phyloP scores from a whole-genome alignment of 2,113 vertebrate species.

The Pygoscelis adeliae region DNA sequence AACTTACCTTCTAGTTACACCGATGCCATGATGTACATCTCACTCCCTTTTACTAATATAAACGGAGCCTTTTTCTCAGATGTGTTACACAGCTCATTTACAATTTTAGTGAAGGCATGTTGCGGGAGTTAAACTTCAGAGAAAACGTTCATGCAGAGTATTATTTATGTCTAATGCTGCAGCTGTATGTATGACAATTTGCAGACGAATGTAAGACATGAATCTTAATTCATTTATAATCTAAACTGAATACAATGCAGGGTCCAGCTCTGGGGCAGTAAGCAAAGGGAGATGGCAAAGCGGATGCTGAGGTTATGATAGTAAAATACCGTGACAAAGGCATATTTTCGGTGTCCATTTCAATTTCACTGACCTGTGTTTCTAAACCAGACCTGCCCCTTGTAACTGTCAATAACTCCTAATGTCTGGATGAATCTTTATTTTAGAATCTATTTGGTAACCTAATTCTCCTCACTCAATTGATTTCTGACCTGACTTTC shows the following conservation, averaged over 20 bases:
- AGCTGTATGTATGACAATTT: background rate
- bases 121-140: background rate
- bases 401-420: background rate
- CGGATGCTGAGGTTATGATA: too few species aligned
- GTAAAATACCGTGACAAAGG: background rate
- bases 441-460: background rate
- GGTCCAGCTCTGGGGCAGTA: background rate
- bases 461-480: background rate
- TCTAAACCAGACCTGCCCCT: background rate
- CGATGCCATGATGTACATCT: background rate
- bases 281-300: background rate
- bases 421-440: background rate
- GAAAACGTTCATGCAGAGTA: background rate
- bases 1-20: background rate
- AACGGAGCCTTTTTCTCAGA: background rate
- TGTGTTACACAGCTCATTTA: background rate
- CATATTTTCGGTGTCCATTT: background rate
- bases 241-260: background rate
- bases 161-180: background rate
- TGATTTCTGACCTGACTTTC: slow-evolving; percentile 20
- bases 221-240: background rate
- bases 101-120: background rate
- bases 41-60: background rate
- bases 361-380: background rate
- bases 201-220: background rate